Conservation (phyloP, 2,797 vertebrate genomes). For the Emys orbicularis region DNA sequence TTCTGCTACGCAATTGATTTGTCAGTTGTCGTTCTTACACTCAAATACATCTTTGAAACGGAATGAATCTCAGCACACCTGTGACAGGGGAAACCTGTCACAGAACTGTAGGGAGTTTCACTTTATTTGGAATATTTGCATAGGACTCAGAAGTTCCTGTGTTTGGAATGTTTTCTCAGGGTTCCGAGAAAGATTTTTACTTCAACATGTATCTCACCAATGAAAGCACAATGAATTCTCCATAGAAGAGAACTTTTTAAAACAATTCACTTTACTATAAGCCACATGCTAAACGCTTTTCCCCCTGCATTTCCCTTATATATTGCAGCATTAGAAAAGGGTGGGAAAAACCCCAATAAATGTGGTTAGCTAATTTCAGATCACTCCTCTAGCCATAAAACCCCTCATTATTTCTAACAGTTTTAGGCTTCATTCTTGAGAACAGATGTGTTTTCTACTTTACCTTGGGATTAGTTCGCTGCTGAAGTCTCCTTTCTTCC, state of each 20-base stretch:
- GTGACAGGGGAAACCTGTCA: not conserved
- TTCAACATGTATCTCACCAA: not conserved
- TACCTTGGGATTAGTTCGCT: conserved; percentile 99
- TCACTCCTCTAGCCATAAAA: not conserved
- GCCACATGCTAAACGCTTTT: not conserved
- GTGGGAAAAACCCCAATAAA: not conserved
- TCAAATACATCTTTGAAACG: no score
- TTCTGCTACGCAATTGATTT: not conserved
- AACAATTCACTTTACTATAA: not conserved
- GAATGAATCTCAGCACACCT: no score
- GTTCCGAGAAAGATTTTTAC: not conserved
- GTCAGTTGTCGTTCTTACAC: not conserved
- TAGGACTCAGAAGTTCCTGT: conserved; percentile 17
- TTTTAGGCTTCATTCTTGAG: not conserved
- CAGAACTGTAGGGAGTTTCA: not conserved
- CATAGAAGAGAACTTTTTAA: not conserved
- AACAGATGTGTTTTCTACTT: not conserved
- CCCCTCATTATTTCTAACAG: rapidly evolving
- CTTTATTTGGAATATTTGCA: not conserved
- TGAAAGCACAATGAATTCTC: not conserved
- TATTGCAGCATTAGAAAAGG: not conserved
- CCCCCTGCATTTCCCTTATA: not conserved
- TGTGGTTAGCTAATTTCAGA: rapidly evolving
- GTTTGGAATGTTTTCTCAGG: not conserved
- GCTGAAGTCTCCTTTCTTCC: conserved; percentile 94